These are phyloP conservation scores for Ectobius pallidus DNA, from an alignment of 2,888 invertebrate genomes.

Conservation along the genomic window DNA sequence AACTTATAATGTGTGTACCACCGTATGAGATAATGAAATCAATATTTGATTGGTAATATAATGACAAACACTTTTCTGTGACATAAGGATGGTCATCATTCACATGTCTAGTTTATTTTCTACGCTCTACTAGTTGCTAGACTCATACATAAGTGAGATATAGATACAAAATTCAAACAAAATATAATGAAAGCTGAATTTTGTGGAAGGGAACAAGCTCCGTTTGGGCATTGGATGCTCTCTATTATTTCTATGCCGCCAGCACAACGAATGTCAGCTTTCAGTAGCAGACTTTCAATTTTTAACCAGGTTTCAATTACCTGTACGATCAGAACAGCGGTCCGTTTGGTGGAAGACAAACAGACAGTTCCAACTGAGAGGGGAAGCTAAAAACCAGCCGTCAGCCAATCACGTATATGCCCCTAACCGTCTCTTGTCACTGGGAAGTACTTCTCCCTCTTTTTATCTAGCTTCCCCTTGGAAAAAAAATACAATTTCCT, in stretches of 20 bases:
- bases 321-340: slow-evolving; percentile 40
- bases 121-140: neutral
- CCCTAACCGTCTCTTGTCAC: slow-evolving; percentile 29
- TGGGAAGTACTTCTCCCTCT: slow-evolving; percentile 24
- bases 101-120: neutral
- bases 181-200: slow-evolving; percentile 20
- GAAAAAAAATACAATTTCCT: slow-evolving; percentile 15
- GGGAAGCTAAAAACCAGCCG: slow-evolving; percentile 22
- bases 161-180: neutral
- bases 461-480: slow-evolving; percentile 14
- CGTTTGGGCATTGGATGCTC: neutral
- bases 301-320: slow-evolving; percentile 43
- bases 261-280: slow-evolving; percentile 32
- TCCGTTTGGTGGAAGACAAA: slow-evolving; percentile 41
- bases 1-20: too few relatives aligned
- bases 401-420: slow-evolving; percentile 33
- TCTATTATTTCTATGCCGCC: slow-evolving; percentile 24
- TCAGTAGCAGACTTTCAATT: slow-evolving; percentile 41
- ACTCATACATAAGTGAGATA: neutral
- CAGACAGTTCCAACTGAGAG: slow-evolving; percentile 32
- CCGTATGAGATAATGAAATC: too few relatives aligned
- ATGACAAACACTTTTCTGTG: too few relatives aligned
- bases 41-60: too few relatives aligned
- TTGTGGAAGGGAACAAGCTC: neutral
- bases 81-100: too few relatives aligned